phyloP scores from a whole-genome alignment of 2,888 invertebrate species.

The Bibio marci region DNA sequence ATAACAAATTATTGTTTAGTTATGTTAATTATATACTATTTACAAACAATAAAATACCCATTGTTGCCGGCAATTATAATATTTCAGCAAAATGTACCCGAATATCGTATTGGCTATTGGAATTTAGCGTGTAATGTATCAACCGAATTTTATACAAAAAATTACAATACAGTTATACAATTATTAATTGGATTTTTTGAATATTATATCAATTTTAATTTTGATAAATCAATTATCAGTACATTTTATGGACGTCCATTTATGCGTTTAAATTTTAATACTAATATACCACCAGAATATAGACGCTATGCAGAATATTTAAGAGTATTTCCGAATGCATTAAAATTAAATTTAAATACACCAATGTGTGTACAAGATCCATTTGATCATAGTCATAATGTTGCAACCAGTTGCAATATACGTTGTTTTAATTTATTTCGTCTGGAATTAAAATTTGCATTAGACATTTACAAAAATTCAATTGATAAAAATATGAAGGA shows the following conservation, averaged over 20 bases:
- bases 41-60: slow-evolving; percentile 5
- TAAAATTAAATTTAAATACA: background rate
- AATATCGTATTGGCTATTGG: slow-evolving; percentile 3
- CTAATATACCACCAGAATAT: background rate
- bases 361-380: slow-evolving; percentile 31
- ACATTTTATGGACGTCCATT: background rate
- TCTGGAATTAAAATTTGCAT: no score
- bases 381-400: slow-evolving; percentile 32
- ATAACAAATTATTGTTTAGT: slow-evolving; percentile 6
- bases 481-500: no score
- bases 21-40: slow-evolving; percentile 6
- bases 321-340: background rate
- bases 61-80: slow-evolving; percentile 1
- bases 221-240: background rate
- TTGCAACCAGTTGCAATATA: slow-evolving; percentile 27
- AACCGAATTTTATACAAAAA: background rate
- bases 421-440: no score
- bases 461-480: no score
- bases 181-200: slow-evolving; percentile 7
- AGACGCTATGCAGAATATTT: background rate
- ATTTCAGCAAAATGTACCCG: background rate
- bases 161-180: background rate
- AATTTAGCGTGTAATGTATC: slow-evolving; percentile 4
- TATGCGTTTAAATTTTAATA: background rate
- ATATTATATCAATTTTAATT: slow-evolving; percentile 4